Conservation (phyloP, 2,113 vertebrate species). For the Chlamydotis undulata region DNA sequence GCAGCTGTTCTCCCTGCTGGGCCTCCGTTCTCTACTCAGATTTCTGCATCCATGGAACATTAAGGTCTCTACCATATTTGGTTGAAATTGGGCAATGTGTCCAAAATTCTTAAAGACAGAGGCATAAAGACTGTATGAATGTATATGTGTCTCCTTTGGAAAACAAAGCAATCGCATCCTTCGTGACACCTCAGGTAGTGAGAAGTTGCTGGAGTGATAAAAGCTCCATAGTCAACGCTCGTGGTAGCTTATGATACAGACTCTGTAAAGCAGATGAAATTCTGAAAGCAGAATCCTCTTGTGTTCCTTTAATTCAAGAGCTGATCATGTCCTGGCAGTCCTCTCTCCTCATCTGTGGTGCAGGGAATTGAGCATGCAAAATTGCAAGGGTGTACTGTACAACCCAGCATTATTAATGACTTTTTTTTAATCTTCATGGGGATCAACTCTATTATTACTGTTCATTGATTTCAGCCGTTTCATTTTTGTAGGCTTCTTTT, state of each 20-base stretch:
- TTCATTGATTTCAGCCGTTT: neutral
- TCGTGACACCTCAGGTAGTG: neutral
- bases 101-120: neutral
- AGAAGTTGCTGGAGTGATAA: neutral
- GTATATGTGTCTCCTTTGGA: neutral
- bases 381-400: accelerated
- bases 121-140: neutral
- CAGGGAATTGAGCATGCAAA: neutral
- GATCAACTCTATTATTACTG: neutral
- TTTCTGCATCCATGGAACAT: neutral
- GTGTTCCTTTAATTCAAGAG: neutral
- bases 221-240: neutral
- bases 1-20: neutral
- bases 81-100: neutral
- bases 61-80: neutral
- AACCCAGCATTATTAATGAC: neutral
- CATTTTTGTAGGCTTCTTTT: neutral
- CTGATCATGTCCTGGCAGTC: neutral
- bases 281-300: neutral
- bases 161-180: neutral
- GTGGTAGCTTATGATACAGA: neutral
- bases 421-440: neutral
- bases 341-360: neutral
- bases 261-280: neutral
- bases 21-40: neutral